phyloP scores from a whole-genome alignment of 2,888 invertebrate genomes.

The Tetanocera ferruginea region DNA sequence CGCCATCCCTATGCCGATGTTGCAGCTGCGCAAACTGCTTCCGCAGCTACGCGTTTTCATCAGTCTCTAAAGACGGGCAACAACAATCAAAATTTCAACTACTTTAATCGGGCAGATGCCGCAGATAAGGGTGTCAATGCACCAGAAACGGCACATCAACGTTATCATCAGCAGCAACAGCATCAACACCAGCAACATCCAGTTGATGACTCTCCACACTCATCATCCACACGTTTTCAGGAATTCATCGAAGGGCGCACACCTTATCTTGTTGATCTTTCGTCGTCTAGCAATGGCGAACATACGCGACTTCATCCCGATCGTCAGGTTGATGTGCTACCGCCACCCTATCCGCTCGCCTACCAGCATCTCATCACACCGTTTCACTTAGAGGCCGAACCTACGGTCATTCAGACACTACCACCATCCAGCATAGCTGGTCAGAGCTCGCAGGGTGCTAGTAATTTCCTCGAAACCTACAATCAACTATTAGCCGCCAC shows the following conservation, averaged over 20 bases:
- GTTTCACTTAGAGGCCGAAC: constrained; percentile 65
- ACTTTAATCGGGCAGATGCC: constrained; percentile 35
- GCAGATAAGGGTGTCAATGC: not conserved
- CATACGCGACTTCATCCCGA: constrained; percentile 60
- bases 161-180: constrained; percentile 37
- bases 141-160: constrained; percentile 40
- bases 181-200: constrained; percentile 36
- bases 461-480: constrained; percentile 57
- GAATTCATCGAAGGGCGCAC: constrained; percentile 78
- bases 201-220: not conserved
- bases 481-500: constrained; percentile 48
- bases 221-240: constrained; percentile 46
- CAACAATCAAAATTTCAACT: constrained; percentile 43
- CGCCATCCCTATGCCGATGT: constrained; percentile 49
- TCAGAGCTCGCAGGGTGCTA: constrained; percentile 37
- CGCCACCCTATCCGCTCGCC: constrained; percentile 64
- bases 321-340: constrained; percentile 67
- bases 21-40: not conserved
- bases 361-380: constrained; percentile 65
- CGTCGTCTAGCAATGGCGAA: constrained; percentile 56
- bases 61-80: constrained; percentile 48
- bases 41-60: constrained; percentile 36
- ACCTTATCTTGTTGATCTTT: constrained; percentile 79
- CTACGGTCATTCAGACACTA: constrained; percentile 62
- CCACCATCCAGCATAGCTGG: constrained; percentile 55